These are phyloP conservation scores for Chelonus insularis DNA, from an alignment of 1,140 invertebrate species.

Conservation along the genomic window DNA sequence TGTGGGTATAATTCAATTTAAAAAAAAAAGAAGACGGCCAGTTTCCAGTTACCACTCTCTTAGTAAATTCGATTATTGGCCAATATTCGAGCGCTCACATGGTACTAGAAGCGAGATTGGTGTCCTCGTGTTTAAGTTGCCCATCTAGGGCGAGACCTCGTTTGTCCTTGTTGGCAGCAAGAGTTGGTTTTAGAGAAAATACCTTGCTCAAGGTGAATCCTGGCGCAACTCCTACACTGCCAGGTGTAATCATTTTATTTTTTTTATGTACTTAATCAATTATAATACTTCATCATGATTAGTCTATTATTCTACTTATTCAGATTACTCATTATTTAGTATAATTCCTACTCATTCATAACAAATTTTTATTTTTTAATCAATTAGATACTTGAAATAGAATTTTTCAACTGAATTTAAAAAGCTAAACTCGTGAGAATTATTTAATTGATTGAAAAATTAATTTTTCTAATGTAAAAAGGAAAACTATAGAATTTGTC, in stretches of 20 bases:
- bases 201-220: slow-evolving; percentile 99
- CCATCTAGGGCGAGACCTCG: slow-evolving; percentile 97
- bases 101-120: slow-evolving; percentile 94
- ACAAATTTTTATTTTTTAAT: too few relatives aligned
- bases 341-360: too few relatives aligned
- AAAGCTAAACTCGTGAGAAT: too few relatives aligned
- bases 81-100: slow-evolving; percentile 70
- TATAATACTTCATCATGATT: not conserved
- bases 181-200: slow-evolving; percentile 90
- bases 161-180: slow-evolving; percentile 99
- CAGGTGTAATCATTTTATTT: slow-evolving; percentile 58
- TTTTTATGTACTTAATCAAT: slow-evolving; percentile 38
- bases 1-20: not conserved
- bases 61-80: slow-evolving; percentile 21
- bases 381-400: too few relatives aligned
- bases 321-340: too few relatives aligned
- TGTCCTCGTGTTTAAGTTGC: slow-evolving; percentile 99
- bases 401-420: too few relatives aligned
- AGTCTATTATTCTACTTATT: not conserved
- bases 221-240: slow-evolving; percentile 76
- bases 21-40: slow-evolving; percentile 16
- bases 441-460: too few relatives aligned
- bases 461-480: too few relatives aligned
- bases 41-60: slow-evolving; percentile 38
- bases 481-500: too few relatives aligned